A percentile compares a stretch with the other conserved stretches of the same genome.
phyloP scores from a whole-genome alignment of 2,888 invertebrate species.

The Drosophila gaucha region DNA sequence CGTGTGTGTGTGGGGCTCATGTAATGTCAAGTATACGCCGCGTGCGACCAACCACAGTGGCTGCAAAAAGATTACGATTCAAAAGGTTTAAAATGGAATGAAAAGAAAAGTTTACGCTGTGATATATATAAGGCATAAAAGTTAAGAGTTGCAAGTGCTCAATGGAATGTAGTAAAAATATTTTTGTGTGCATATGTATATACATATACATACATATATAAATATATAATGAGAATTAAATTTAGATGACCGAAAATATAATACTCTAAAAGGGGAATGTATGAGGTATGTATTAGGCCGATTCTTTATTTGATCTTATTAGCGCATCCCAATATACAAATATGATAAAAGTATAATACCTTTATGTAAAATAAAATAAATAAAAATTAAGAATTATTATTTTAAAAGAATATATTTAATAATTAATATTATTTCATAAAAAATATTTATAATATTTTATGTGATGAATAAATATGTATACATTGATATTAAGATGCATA shows the following conservation, averaged over 20 bases:
- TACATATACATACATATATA: not conserved
- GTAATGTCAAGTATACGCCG: slow-evolving; percentile 70
- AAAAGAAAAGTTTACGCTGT: not conserved
- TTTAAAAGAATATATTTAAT: no score
- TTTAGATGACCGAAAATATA: not conserved
- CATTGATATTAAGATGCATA: no score
- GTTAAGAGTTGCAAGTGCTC: not conserved
- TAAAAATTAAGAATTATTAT: no score
- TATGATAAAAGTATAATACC: no score
- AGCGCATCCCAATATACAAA: no score
- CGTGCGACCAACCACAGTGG: slow-evolving; percentile 53
- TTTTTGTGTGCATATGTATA: not conserved
- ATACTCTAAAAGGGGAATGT: no score
- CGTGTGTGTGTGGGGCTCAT: slow-evolving; percentile 32
- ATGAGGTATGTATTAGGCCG: no score
- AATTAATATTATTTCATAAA: no score
- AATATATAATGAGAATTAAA: not conserved
- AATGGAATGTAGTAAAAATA: not conserved
- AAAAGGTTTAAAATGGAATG: not conserved
- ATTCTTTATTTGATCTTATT: no score
- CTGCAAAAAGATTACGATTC: not conserved
- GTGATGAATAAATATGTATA: no score
- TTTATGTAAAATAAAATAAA: no score
- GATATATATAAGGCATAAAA: not conserved
- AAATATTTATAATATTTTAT: no score